Evolutionary conservation across 2,113 vertebrate genomes (phyloP).

Genomic region (Strix uralensis): DNA sequence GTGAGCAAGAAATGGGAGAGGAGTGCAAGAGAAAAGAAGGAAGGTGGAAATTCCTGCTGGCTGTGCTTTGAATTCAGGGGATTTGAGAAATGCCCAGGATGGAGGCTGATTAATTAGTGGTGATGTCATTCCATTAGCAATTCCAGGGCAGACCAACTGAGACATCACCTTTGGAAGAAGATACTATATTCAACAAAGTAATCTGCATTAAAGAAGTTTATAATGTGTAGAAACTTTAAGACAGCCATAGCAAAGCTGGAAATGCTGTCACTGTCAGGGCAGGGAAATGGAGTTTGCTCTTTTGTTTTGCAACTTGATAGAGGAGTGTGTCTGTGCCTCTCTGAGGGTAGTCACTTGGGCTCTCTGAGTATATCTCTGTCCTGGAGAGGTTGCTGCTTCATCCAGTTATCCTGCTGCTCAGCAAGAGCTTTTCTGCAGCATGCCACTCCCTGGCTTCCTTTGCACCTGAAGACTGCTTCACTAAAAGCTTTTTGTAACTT

Average conservation of each 20-base stretch:
- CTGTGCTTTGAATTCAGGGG: not conserved
- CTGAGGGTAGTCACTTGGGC: not conserved
- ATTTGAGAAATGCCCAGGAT: not conserved
- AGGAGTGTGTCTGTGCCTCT: not conserved
- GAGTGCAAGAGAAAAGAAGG: not conserved
- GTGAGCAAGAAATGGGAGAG: not conserved
- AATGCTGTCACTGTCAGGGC: not conserved
- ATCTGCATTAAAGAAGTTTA: not conserved
- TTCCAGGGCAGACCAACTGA: not conserved
- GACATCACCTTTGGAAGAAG: not conserved
- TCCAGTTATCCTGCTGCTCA: not conserved
- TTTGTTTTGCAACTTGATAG: not conserved
- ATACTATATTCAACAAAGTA: not conserved
- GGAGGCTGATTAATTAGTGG: constrained; percentile 22
- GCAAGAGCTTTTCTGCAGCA: not conserved
- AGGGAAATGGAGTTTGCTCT: not conserved
- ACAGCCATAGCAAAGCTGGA: not conserved
- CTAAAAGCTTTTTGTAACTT: not conserved
- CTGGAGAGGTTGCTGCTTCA: not conserved
- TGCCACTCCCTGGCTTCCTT: not conserved
- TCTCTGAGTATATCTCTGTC: not conserved
- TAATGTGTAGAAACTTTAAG: not conserved
- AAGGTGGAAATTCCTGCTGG: not conserved
- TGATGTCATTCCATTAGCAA: not conserved
- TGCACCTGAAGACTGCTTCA: not conserved